Base-by-base conservation (phyloP, 2,888 invertebrate genomes). In the Odontomyia ornata region DNA sequence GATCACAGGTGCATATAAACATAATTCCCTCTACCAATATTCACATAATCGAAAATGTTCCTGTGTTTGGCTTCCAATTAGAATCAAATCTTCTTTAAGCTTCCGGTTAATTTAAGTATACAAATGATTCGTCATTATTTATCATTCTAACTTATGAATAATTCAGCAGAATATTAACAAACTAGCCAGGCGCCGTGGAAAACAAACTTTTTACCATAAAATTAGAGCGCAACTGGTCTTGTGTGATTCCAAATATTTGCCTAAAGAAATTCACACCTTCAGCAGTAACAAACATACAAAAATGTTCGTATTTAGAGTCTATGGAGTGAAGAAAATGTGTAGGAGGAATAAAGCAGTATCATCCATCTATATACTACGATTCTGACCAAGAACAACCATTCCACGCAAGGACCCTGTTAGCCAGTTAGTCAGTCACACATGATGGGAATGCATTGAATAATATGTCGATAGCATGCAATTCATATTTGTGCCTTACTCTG, bases 201-300 rank as follows among this genome's bases (percentile, higher is more conserved):
- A 56, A 23, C 15, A n/a, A 27, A 52, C 18, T 36, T 52, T 23
- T 36, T 28, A 9, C n/a, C 43, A 21, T 30, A 57, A 57, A 73
- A 57, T 7, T n/a, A 43, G 73, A 73, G 60, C 57, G 60, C 73
- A 73, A 73, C 73, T 73, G 21, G 73, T 73, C 73, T 73, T 57
- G 43, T 36, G 13, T 36, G 11, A 43, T 60, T 60, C 52, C 25
- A 57, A 43, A 57, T 73, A 73, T 73, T 73, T 73, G 46, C 60
- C 7, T 25, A 57, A 57, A 13, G 43, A 73, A 60, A 73, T 73
- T 73, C 73, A 73, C 73, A 73, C 73, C 71, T 73, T 73, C 60
- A 3, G 23, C 4, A 18, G 23, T 5, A 23, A 18, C 7, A 52
- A 52, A 18, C 18, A 15, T 52, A 7, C 13, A 5, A 18, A 7